Evolutionary conservation across 1,140 invertebrate species (phyloP).

Genomic region (Lepidurus apus): DNA sequence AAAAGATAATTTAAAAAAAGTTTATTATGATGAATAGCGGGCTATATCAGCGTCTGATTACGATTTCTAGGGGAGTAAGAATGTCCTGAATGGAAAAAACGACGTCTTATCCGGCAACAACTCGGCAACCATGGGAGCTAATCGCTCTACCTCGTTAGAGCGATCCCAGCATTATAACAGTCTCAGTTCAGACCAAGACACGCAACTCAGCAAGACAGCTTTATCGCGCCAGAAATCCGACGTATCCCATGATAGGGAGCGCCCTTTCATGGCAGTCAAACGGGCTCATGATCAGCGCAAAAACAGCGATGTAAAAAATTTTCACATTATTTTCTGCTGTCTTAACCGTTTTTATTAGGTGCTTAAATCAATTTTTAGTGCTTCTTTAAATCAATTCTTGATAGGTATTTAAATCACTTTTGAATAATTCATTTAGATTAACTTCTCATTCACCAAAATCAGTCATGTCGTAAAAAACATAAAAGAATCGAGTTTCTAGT

Average conservation of each 20-base stretch:
- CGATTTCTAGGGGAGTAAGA: neutral
- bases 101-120: conserved; percentile 47
- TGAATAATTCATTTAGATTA: neutral
- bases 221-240: conserved; percentile 47
- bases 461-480: neutral
- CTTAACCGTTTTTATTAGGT: neutral
- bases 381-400: too few species aligned
- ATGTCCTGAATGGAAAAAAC: neutral
- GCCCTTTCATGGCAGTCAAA: conserved; percentile 59
- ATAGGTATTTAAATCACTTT: neutral
- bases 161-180: conserved; percentile 35
- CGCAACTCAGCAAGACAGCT: conserved; percentile 42
- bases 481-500: too few species aligned
- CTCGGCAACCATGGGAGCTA: conserved; percentile 52
- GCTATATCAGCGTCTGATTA: neutral
- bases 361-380: neutral
- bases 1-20: neutral
- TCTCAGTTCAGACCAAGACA: conserved; percentile 35
- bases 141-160: conserved; percentile 44
- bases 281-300: conserved; percentile 54
- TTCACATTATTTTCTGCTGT: neutral
- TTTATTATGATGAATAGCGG: neutral
- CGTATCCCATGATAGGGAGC: conserved; percentile 50
- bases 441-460: neutral
- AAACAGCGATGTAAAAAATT: conserved; percentile 6